Evolutionary conservation across 2,888 invertebrate species (phyloP).

Genomic region (Amaurobius ferox): DNA sequence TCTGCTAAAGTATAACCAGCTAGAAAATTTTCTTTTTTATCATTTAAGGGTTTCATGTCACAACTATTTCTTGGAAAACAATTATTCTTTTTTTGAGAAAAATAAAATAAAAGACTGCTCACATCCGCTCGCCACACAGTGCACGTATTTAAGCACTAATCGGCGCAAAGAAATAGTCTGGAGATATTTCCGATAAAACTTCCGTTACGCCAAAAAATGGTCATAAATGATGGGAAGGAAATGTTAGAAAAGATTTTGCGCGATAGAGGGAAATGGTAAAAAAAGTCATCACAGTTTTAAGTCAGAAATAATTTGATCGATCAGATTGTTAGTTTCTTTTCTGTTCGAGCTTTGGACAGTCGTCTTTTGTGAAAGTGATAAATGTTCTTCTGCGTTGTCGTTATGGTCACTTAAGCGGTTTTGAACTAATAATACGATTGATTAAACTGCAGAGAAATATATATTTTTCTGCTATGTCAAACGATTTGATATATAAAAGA

Average conservation of each 20-base stretch:
- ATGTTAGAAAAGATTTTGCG: background rate
- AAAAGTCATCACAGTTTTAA: constrained; percentile 1
- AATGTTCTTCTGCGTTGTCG: background rate
- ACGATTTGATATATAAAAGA: too few relatives aligned
- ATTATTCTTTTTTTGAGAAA: background rate
- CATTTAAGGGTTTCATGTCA: background rate
- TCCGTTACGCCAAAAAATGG: constrained; percentile 20
- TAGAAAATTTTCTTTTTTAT: too few relatives aligned
- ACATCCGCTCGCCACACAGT: background rate
- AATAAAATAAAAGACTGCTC: background rate
- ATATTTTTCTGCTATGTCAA: too few relatives aligned
- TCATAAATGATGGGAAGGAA: constrained; percentile 37
- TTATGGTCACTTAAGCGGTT: background rate
- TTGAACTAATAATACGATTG: too few relatives aligned
- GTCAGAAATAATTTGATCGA: background rate
- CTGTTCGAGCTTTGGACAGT: background rate
- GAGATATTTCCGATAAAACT: constrained; percentile 27
- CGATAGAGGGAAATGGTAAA: background rate
- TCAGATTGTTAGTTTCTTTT: background rate
- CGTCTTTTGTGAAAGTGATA: background rate
- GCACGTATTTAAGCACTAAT: constrained; percentile 37
- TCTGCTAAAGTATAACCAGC: too few relatives aligned
- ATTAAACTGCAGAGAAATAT: too few relatives aligned
- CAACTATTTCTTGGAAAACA: background rate
- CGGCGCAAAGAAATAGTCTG: constrained; percentile 20